A percentile compares a stretch with the other conserved stretches of the same genome.
These are phyloP conservation scores for Dicerorhinus sumatrensis DNA, from an alignment of 2,113 vertebrate genomes.

Conservation along the genomic window DNA sequence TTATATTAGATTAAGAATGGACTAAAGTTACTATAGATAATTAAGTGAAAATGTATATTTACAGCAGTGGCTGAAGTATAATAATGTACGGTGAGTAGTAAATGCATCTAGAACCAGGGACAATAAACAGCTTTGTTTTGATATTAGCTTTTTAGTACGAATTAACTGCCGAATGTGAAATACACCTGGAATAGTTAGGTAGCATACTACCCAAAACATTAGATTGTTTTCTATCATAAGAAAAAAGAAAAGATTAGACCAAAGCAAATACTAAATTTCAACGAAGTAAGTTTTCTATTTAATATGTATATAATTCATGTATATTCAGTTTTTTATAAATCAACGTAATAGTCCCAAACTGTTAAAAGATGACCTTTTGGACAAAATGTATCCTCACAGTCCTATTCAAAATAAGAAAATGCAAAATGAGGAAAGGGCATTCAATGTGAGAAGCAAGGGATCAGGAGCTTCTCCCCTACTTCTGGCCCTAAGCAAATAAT, in stretches of 20 bases:
- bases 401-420: not conserved
- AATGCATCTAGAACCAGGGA: conserved; percentile 67
- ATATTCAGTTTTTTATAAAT: conserved; percentile 77
- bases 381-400: conserved; percentile 43
- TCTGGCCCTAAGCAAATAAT: not conserved
- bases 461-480: not conserved
- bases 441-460: not conserved
- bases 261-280: conserved; percentile 81
- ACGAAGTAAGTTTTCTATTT: conserved; percentile 67
- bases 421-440: not conserved
- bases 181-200: conserved; percentile 82
- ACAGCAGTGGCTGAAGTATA: conserved; percentile 74
- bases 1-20: conserved; percentile 88
- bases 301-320: conserved; percentile 55
- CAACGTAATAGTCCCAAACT: conserved; percentile 70
- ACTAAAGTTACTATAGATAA: conserved; percentile 83
- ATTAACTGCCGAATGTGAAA: conserved; percentile 82
- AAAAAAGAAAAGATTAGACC: conserved; percentile 70
- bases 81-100: conserved; percentile 78
- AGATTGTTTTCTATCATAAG: not conserved
- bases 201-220: conserved; percentile 80
- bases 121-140: conserved; percentile 71
- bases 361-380: conserved; percentile 48
- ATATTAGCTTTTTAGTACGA: conserved; percentile 79
- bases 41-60: conserved; percentile 81